Conservation (phyloP, 2,113 vertebrate genomes). For the Ancistrus triradiatus region DNA sequence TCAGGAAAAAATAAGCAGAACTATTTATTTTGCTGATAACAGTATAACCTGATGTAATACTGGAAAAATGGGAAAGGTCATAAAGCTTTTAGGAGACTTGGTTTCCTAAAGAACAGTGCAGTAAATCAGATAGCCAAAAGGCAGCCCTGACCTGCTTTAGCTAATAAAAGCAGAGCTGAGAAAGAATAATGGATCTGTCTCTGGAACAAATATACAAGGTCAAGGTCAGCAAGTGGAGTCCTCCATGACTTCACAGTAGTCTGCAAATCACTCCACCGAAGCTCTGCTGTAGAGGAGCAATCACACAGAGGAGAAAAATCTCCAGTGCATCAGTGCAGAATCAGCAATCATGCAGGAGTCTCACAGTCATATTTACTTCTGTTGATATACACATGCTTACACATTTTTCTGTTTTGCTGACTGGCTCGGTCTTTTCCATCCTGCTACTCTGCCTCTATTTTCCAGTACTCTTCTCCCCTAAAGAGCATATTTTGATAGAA, state of each 20-base stretch:
- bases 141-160: conserved; percentile 29
- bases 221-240: conserved; percentile 32
- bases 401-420: not conserved
- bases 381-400: not conserved
- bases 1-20: too few relatives aligned
- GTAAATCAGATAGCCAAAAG: conserved; percentile 37
- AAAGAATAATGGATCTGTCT: conserved; percentile 36
- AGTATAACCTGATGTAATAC: not conserved
- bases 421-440: not conserved
- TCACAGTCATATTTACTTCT: not conserved
- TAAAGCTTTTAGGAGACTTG: too few relatives aligned
- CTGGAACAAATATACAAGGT: conserved; percentile 32
- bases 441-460: conserved; percentile 7
- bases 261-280: conserved; percentile 20
- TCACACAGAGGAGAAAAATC: conserved; percentile 29
- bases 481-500: not conserved
- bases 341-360: conserved; percentile 10
- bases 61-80: not conserved
- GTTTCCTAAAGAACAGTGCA: too few relatives aligned
- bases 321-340: conserved; percentile 27
- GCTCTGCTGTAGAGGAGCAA: conserved; percentile 18
- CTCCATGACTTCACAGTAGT: not conserved
- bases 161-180: conserved; percentile 32
- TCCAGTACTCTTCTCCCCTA: not conserved
- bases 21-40: too few relatives aligned